Evolutionary conservation across 2,113 vertebrate genomes (phyloP), one percentile per base, ranked within the genome.

Genomic region (Scalopus aquaticus): DNA sequence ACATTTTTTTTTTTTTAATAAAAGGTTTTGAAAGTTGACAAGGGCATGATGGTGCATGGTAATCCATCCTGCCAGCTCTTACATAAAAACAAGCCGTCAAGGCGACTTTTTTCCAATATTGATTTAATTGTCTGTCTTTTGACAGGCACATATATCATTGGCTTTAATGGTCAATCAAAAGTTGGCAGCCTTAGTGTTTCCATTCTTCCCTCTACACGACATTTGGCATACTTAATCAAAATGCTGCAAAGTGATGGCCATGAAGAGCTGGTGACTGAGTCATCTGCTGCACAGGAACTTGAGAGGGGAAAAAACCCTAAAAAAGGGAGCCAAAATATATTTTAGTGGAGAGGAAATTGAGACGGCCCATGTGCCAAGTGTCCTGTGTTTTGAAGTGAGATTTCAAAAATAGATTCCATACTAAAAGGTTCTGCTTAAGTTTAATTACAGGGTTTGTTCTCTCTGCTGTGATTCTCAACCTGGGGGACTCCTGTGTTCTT

Each of bases 91-190:
- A 99, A 99, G 99, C 99, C 99, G 99, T 99, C 98, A 98, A 98
- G 98, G 98, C 98, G 98, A 99, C 99, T 99, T 99, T 99, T 99
- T 99, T 98, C 98, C 98, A 99, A 99, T 99, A 99, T 99, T 99
- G 99, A 99, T 99, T 99, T 99, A 99, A 99, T 99, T 99, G 99
- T 99, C 99, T 99, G 98, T 98, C 98, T 99, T 98, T 99, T 99
- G 99, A 99, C 99, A 99, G 98, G 99, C 99, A 98, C 99, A 99
- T 99, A 98, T 99, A 99, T 99, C 99, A 99, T 99, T 99, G 98
- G 98, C 98, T 98, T 99, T 99, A 99, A 99, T 99, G 99, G 99
- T 99, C 99, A 99, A 99, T 99, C 99, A 99, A 98, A 99, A 98
- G 98, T 99, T 99, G 99, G 99, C 99, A 99, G 99, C 98, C 99